Conservation (phyloP, 2,888 invertebrate species). For the Uloborus plumipes region DNA sequence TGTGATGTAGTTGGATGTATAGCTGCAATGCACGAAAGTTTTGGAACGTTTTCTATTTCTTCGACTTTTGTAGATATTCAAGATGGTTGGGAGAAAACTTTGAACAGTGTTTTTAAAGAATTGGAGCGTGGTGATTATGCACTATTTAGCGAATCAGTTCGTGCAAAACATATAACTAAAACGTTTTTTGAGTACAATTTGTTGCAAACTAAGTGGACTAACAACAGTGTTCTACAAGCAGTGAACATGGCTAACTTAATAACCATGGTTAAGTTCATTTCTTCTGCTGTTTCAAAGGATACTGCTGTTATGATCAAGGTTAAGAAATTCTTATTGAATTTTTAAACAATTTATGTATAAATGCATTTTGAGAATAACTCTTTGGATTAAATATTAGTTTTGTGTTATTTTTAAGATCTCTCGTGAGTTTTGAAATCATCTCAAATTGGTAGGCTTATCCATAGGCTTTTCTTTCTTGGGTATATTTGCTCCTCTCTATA, state of each 20-base stretch:
- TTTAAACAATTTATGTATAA: no score
- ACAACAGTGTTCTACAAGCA: constrained; percentile 1
- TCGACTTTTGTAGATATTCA: constrained; percentile 30
- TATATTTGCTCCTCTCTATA: no score
- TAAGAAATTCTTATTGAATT: not conserved
- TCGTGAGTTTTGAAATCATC: no score
- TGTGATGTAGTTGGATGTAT: constrained; percentile 14
- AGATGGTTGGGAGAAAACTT: constrained; percentile 15
- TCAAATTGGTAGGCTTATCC: no score
- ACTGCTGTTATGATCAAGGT: constrained; percentile 35
- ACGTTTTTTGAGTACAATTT: constrained; percentile 29
- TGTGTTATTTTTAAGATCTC: no score
- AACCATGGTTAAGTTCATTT: constrained; percentile 41
- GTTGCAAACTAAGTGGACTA: constrained; percentile 16
- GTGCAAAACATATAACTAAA: constrained; percentile 19
- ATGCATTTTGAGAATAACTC: no score
- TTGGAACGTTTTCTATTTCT: constrained; percentile 11
- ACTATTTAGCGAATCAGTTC: constrained; percentile 7
- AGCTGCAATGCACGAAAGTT: constrained; percentile 1
- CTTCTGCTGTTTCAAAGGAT: constrained; percentile 38
- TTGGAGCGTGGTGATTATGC: constrained; percentile 17
- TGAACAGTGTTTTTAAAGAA: constrained; percentile 13
- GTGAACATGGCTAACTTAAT: constrained; percentile 21
- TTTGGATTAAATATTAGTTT: no score
- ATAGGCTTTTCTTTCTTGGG: no score